These are phyloP conservation scores for Bombyx mandarina DNA, from an alignment of 1,140 invertebrate genomes.

Conservation along the genomic window DNA sequence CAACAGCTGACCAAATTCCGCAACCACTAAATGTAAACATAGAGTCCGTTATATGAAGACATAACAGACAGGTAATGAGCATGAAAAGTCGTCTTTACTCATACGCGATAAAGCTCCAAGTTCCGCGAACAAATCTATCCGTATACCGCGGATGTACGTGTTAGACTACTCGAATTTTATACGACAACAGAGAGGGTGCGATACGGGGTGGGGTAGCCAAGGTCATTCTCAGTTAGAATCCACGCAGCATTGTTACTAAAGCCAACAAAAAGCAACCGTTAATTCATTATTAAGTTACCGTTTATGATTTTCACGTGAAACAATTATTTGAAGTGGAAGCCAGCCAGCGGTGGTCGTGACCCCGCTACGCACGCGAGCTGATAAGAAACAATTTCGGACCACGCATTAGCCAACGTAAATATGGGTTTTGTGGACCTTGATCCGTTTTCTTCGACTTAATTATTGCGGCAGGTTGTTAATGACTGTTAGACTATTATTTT, in stretches of 20 bases:
- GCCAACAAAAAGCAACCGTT: conserved; percentile 9
- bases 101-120: conserved; percentile 22
- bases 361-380: conserved; percentile 31
- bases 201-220: conserved; percentile 37
- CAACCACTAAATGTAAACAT: conserved; percentile 50
- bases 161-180: conserved; percentile 57
- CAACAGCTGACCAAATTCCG: conserved; percentile 62
- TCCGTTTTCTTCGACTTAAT: conserved; percentile 17
- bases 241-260: conserved; percentile 51
- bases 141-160: conserved; percentile 38
- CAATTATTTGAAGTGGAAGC: conserved; percentile 35
- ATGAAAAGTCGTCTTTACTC: conserved; percentile 21
- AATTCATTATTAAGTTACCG: conserved; percentile 37
- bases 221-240: conserved; percentile 50
- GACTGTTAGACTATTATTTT: no score
- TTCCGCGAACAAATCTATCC: conserved; percentile 26
- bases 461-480: no score
- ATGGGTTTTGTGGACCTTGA: conserved; percentile 42
- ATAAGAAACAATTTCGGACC: conserved; percentile 43
- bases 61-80: conserved; percentile 9
- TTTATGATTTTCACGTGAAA: conserved; percentile 43
- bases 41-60: neutral
- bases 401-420: conserved; percentile 45
- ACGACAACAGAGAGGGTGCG: conserved; percentile 26
- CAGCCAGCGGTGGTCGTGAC: conserved; percentile 29